Conservation (phyloP, 1,140 invertebrate genomes). For the Nasonia longicornis region DNA sequence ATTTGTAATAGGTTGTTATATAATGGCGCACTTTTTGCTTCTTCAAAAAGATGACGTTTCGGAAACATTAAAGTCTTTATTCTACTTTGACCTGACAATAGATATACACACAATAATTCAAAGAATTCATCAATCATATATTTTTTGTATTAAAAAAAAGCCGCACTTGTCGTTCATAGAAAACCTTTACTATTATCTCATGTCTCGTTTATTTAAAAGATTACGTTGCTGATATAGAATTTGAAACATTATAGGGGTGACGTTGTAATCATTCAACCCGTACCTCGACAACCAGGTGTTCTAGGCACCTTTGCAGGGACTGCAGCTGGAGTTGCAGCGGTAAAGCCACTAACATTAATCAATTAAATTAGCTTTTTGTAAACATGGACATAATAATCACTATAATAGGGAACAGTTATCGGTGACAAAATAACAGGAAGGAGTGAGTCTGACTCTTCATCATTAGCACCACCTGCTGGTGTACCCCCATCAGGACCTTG, state of each 20-base stretch:
- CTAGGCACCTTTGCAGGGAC: slow-evolving; percentile 49
- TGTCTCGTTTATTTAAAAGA: neutral
- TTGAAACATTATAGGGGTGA: slow-evolving; percentile 42
- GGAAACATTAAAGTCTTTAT: neutral
- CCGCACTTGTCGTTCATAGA: neutral
- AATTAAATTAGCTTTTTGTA: neutral
- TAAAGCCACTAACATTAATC: slow-evolving; percentile 31
- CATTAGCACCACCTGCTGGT: neutral
- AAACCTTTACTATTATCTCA: neutral
- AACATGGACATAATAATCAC: slow-evolving; percentile 26
- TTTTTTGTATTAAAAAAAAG: neutral
- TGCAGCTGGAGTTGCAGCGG: slow-evolving; percentile 50
- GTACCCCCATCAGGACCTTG: slow-evolving; percentile 31
- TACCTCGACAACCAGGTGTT: slow-evolving; percentile 35
- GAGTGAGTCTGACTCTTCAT: slow-evolving; percentile 29
- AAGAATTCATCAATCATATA: neutral
- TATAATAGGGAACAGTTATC: slow-evolving; percentile 43
- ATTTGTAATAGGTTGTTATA: neutral
- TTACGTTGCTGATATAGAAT: slow-evolving; percentile 8
- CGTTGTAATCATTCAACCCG: slow-evolving; percentile 45
- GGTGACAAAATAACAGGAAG: slow-evolving; percentile 44
- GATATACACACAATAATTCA: neutral
- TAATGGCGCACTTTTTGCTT: neutral
- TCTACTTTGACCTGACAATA: neutral
- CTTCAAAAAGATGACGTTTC: neutral